phyloP scores from a whole-genome alignment of 2,113 vertebrate genomes.

The Nymphicus hollandicus region DNA sequence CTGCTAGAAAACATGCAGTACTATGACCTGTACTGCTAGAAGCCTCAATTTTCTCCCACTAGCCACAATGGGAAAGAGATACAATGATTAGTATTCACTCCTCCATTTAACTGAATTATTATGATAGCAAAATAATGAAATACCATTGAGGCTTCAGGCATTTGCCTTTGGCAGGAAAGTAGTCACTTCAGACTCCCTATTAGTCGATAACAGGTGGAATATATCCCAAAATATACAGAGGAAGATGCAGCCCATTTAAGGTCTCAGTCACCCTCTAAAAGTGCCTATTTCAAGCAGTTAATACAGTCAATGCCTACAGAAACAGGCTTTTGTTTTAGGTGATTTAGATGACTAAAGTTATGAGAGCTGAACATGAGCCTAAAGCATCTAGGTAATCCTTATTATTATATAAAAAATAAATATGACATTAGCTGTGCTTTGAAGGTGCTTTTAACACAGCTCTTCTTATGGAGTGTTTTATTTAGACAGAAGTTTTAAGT shows the following conservation, averaged over 20 bases:
- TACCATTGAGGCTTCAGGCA: not conserved
- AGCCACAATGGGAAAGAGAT: not conserved
- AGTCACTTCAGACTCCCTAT: not conserved
- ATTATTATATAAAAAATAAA: not conserved
- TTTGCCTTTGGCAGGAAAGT: not conserved
- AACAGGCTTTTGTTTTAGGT: not conserved
- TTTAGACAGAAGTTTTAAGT: not conserved
- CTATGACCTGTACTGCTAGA: not conserved
- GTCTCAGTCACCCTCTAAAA: not conserved
- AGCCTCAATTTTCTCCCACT: not conserved
- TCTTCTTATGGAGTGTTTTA: not conserved
- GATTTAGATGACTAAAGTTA: not conserved
- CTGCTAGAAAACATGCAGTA: not conserved
- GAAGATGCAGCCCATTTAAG: not conserved
- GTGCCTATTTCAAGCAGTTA: not conserved
- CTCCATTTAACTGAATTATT: not conserved
- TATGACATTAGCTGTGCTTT: not conserved
- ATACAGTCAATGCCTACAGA: not conserved
- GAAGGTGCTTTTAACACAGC: not conserved
- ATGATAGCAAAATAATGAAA: not conserved
- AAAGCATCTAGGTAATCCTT: not conserved
- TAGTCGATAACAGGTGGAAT: not conserved
- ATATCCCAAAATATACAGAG: not conserved
- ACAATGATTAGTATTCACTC: not conserved
- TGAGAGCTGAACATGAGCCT: not conserved